Percentiles rank a stretch among this genome's conserved stretches.
phyloP scores from a whole-genome alignment of 2,797 vertebrate genomes.

The Galagoides demidoff region DNA sequence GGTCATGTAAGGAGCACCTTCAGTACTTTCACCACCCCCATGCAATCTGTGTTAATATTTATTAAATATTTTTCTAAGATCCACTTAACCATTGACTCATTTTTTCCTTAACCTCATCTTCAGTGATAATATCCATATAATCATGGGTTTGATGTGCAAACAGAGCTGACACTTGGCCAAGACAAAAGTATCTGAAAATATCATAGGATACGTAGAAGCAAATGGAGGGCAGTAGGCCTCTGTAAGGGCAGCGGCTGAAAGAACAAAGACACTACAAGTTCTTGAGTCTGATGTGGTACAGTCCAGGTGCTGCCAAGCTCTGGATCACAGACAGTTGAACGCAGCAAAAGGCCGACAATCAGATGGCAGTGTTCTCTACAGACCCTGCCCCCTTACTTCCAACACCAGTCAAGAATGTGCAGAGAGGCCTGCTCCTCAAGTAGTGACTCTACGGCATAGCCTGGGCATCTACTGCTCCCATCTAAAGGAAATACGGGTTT shows the following conservation, averaged over 20 bases:
- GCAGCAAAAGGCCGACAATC: background rate
- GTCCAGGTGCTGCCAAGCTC: background rate
- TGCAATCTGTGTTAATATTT: background rate
- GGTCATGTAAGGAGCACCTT: background rate
- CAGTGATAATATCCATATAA: constrained; percentile 15
- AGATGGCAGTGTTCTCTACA: background rate
- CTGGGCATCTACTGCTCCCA: background rate
- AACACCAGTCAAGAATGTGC: background rate
- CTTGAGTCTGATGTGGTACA: too few species aligned
- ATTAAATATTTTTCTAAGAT: background rate
- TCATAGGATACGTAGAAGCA: background rate
- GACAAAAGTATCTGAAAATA: background rate
- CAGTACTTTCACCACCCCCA: background rate
- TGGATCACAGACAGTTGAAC: background rate
- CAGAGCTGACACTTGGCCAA: background rate
- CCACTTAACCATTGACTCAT: background rate
- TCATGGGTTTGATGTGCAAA: background rate
- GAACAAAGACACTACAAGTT: background rate
- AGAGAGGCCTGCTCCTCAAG: background rate
- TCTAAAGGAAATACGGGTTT: background rate
- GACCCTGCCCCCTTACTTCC: background rate
- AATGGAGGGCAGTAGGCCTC: background rate
- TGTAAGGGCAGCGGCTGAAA: background rate
- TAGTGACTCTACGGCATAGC: background rate
- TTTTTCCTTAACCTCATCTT: background rate